These are phyloP conservation scores for Semaprochilodus insignis DNA, from an alignment of 2,797 vertebrate species.

Conservation along the genomic window DNA sequence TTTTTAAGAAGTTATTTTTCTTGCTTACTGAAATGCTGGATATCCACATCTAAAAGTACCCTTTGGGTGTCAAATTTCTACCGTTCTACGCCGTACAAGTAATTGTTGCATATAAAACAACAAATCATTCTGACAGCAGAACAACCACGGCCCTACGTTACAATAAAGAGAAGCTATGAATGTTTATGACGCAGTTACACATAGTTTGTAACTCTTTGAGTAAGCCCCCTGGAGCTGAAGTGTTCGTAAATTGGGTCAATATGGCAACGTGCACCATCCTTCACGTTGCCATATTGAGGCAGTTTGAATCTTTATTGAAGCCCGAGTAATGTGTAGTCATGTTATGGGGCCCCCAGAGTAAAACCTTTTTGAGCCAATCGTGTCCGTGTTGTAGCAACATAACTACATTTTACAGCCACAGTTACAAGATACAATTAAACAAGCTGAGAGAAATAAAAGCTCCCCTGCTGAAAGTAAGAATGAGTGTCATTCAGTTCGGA, in stretches of 20 bases:
- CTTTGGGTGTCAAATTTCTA: too few species aligned
- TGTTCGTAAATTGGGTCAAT: neutral
- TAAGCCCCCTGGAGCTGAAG: conserved; percentile 10
- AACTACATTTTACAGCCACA: neutral
- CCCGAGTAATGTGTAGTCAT: conserved; percentile 2
- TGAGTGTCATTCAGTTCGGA: neutral
- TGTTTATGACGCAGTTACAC: conserved; percentile 31
- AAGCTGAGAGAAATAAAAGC: conserved; percentile 22
- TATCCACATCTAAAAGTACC: too few species aligned
- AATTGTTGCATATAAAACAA: too few species aligned
- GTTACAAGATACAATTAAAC: conserved; percentile 3
- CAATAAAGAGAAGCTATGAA: conserved; percentile 8
- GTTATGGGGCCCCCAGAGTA: neutral
- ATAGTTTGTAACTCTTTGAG: conserved; percentile 19
- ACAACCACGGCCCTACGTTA: conserved; percentile 20
- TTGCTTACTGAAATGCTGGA: too few species aligned
- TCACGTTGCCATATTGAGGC: too few species aligned
- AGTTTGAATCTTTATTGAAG: neutral
- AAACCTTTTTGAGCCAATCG: neutral
- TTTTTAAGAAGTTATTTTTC: too few species aligned
- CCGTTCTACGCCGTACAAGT: too few species aligned
- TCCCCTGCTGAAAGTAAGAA: neutral
- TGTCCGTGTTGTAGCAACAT: neutral
- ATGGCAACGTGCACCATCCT: neutral
- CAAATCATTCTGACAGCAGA: neutral